Conservation (phyloP, 1,140 invertebrate species). For the Sycophaga agraensis region DNA sequence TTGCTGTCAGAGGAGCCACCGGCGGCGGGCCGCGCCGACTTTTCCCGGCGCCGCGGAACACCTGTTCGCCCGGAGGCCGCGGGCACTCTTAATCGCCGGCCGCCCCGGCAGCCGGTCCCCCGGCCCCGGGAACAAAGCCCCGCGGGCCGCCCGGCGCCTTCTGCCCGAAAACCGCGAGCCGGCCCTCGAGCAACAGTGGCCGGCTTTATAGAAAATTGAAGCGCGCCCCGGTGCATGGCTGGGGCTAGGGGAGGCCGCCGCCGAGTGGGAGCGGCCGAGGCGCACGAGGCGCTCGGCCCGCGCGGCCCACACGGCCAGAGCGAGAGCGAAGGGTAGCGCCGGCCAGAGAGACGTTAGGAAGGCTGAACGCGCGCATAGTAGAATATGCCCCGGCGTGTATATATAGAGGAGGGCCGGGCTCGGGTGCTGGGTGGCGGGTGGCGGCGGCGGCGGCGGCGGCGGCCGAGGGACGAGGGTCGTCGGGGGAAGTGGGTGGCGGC, state of each 20-base stretch:
- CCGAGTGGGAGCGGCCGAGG: background rate
- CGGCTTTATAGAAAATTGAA: conserved; percentile 13
- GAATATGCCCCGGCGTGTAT: conserved; percentile 27
- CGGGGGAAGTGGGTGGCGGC: conserved; percentile 6
- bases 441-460: conserved; percentile 15
- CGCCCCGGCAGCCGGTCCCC: no score
- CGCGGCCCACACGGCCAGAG: background rate
- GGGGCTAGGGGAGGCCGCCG: background rate
- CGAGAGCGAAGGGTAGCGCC: conserved; percentile 5
- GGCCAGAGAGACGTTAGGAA: conserved; percentile 34
- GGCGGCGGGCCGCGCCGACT: conserved; percentile 34
- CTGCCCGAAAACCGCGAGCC: background rate
- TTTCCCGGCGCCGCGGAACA: no score
- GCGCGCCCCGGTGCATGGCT: background rate
- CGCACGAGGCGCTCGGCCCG: no score
- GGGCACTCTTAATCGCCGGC: no score
- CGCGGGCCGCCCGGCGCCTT: no score
- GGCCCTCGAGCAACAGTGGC: conserved; percentile 4
- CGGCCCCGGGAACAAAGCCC: no score
- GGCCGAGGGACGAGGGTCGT: conserved; percentile 26
- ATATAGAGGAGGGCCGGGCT: conserved; percentile 33
- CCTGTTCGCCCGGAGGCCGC: background rate
- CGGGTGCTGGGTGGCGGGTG: conserved; percentile 2
- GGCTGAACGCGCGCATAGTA: conserved; percentile 36
- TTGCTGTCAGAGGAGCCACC: conserved; percentile 54